Conservation (phyloP, 1,140 invertebrate species). For the Gryon sp. region DNA sequence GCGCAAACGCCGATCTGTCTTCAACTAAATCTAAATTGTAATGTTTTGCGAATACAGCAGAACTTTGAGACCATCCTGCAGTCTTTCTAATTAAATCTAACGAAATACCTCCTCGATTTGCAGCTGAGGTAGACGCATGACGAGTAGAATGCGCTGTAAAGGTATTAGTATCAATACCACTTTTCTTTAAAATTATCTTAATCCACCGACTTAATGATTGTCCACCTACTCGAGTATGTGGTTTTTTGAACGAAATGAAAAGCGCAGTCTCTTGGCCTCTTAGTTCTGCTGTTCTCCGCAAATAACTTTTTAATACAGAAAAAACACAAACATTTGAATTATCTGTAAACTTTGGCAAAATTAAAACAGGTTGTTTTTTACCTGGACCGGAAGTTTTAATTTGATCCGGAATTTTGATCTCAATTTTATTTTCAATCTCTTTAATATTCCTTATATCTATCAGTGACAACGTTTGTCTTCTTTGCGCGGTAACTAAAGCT, state of each 20-base stretch:
- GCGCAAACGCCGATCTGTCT: too few relatives aligned
- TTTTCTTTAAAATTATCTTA: neutral
- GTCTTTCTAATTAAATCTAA: too few relatives aligned
- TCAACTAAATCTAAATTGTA: too few relatives aligned
- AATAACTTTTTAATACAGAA: neutral
- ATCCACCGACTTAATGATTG: constrained; percentile 4
- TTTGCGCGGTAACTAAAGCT: neutral
- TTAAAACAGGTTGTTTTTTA: neutral
- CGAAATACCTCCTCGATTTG: too few relatives aligned
- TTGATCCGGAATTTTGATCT: neutral
- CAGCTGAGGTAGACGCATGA: too few relatives aligned
- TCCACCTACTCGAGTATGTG: neutral
- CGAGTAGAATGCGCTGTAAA: too few relatives aligned
- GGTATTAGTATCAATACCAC: too few relatives aligned
- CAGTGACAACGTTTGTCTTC: neutral
- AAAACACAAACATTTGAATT: neutral
- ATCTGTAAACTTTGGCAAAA: neutral
- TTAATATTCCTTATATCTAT: neutral
- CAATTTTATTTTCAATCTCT: neutral
- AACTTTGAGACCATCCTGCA: too few relatives aligned
- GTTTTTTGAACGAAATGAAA: constrained; percentile 4
- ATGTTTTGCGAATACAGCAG: too few relatives aligned
- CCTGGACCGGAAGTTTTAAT: neutral
- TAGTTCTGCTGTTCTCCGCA: neutral
- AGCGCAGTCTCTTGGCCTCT: neutral